Evolutionary conservation across 2,113 vertebrate species (phyloP).

Genomic region (Scartelaos histophorus): DNA sequence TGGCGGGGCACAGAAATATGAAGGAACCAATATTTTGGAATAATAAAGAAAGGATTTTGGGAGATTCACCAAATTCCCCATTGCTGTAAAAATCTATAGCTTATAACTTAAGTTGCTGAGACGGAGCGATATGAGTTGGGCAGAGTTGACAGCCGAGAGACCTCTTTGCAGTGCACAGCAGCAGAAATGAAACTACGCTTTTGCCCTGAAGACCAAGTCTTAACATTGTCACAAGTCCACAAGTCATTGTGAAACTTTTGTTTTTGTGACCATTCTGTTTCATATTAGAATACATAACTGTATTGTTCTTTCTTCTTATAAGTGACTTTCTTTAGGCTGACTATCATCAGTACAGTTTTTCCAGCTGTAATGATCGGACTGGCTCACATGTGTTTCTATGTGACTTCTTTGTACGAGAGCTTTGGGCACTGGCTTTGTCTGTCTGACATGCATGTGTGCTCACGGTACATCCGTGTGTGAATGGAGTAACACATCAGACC

Average conservation of each 20-base stretch:
- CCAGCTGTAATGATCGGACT: too few species aligned
- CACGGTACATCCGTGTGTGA: background rate
- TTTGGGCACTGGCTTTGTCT: background rate
- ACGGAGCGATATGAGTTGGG: background rate
- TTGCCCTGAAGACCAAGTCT: background rate
- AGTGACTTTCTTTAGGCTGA: background rate
- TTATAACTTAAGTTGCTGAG: constrained; percentile 1
- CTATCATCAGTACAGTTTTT: background rate
- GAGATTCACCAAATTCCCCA: background rate
- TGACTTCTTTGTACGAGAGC: background rate
- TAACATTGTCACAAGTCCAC: background rate
- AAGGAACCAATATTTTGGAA: background rate
- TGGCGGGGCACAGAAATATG: background rate
- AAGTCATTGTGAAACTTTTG: background rate
- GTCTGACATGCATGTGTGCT: background rate
- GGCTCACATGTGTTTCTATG: background rate
- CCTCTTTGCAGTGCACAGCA: background rate
- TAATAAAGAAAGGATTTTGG: background rate
- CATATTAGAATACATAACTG: background rate
- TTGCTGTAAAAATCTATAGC: constrained; percentile 3
- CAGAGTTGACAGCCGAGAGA: background rate
- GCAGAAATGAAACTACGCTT: constrained; percentile 1
- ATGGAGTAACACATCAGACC: background rate
- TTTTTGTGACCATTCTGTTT: background rate
- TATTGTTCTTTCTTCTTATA: background rate